Evolutionary conservation across 2,113 vertebrate genomes (phyloP).

Genomic region (Myxocyprinus asiaticus): DNA sequence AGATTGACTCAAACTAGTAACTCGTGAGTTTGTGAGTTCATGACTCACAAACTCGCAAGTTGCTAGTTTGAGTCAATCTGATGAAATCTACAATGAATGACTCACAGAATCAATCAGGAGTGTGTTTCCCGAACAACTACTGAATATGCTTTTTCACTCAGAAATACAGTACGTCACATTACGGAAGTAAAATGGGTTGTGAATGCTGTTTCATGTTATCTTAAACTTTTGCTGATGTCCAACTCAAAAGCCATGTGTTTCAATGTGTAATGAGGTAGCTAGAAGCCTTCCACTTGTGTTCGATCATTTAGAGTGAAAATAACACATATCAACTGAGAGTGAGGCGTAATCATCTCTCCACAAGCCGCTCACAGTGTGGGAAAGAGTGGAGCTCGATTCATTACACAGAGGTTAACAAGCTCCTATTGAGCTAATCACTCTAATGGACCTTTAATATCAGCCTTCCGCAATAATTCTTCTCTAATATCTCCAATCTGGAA

Average conservation of each 20-base stretch:
- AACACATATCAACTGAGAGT: not conserved
- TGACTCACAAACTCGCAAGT: no score
- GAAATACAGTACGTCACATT: no score
- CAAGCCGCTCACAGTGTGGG: not conserved
- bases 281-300: slow-evolving; percentile 5
- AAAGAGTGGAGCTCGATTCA: slow-evolving; percentile 13
- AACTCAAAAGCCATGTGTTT: not conserved
- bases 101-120: not conserved
- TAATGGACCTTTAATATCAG: slow-evolving; percentile 14
- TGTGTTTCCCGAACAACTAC: not conserved
- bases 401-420: slow-evolving; percentile 35
- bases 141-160: no score
- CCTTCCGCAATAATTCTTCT: slow-evolving; percentile 22
- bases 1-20: no score
- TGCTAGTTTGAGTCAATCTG: no score
- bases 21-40: no score
- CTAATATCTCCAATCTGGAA: slow-evolving; percentile 26
- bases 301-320: not conserved
- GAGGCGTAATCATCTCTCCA: not conserved
- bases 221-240: not conserved
- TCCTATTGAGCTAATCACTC: slow-evolving; percentile 38
- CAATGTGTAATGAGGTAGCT: not conserved
- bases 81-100: no score
- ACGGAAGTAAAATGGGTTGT: no score
- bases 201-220: not conserved